Evolutionary conservation across 2,113 vertebrate species (phyloP).

Genomic region (Bettongia penicillata): DNA sequence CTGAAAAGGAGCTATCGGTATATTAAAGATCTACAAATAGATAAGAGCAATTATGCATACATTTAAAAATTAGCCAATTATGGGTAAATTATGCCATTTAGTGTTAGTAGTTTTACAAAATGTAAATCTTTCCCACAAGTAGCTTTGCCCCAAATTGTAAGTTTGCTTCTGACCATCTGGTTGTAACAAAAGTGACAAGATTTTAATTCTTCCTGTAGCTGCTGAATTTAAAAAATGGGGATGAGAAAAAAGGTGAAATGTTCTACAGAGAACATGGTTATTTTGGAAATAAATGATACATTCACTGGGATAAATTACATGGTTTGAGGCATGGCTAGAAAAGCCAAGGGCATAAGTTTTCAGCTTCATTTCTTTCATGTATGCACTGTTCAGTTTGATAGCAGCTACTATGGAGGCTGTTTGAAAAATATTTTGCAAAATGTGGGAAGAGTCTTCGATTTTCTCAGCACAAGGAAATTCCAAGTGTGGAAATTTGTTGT

Average conservation of each 20-base stretch:
- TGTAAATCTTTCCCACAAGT: not conserved
- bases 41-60: not conserved
- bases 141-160: not conserved
- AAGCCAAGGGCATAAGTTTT: not conserved
- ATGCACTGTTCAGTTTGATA: not conserved
- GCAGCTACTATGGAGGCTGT: not conserved
- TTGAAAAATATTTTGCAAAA: not conserved
- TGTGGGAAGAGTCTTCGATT: not conserved
- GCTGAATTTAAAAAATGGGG: not conserved
- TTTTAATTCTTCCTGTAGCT: not conserved
- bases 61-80: not conserved
- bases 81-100: not conserved
- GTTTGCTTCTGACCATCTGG: not conserved
- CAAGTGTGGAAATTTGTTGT: not conserved
- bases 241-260: not conserved
- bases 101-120: not conserved
- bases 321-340: not conserved
- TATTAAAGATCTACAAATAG: not conserved
- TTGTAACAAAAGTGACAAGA: not conserved
- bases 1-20: not conserved
- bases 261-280: not conserved
- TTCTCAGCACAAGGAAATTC: not conserved
- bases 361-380: not conserved
- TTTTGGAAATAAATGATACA: not conserved
- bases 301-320: not conserved